Evolutionary conservation across 1,140 invertebrate genomes (phyloP).

Genomic region (Homarus americanus): DNA sequence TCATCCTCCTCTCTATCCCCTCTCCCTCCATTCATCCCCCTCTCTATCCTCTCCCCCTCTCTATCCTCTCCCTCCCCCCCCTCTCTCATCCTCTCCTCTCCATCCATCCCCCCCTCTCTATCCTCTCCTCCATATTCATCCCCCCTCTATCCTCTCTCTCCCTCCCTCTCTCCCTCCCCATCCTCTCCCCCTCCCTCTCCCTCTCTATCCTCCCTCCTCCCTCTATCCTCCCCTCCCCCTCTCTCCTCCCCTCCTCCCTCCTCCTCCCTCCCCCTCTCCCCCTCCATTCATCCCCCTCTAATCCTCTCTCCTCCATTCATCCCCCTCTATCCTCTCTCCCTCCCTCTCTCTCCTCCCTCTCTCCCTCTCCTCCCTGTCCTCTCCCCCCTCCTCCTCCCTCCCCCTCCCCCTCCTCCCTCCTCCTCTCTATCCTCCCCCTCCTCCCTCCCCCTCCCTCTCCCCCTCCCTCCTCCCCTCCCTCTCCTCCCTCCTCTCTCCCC

Average conservation of each 20-base stretch:
- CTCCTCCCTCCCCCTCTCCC: neutral
- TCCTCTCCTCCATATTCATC: no score
- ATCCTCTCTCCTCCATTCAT: no score
- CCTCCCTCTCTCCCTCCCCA: neutral
- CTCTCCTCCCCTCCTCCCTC: neutral
- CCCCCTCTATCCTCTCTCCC: neutral
- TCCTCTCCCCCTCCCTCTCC: neutral
- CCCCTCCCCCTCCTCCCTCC: neutral
- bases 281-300: no score
- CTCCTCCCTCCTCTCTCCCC: neutral
- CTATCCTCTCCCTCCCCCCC: no score
- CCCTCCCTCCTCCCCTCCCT: neutral
- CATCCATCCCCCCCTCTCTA: no score
- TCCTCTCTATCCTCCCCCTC: neutral
- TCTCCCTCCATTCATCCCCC: no score
- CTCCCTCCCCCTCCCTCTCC: no score
- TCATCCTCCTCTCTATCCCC: no score
- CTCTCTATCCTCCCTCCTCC: no score
- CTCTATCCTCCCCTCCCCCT: neutral
- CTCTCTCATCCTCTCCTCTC: no score
- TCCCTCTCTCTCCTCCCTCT: neutral
- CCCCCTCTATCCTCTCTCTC: neutral
- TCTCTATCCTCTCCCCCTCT: no score
- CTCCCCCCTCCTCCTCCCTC: neutral
- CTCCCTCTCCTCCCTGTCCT: neutral